Evolutionary conservation across 2,113 vertebrate genomes (phyloP), one percentile per base, ranked within the genome.

Genomic region (Panurus biarmicus): DNA sequence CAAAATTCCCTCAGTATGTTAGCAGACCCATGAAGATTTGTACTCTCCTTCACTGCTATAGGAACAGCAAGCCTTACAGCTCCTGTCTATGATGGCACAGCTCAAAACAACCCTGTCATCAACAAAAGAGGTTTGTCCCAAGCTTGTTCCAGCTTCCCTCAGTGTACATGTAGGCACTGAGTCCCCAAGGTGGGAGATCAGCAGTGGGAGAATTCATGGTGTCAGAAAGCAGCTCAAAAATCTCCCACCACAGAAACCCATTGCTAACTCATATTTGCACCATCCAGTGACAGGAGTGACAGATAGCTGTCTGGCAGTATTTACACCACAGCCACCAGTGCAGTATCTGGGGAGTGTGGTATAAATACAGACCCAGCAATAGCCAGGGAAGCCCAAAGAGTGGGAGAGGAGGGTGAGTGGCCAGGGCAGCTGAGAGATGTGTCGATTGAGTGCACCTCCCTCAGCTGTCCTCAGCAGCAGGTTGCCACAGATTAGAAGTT

Each of bases 301-400:
- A 28, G 36, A 73, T 22, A 33, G 47, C 75, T 92, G 76, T 54
- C 84, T 61, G 80, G 71, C 71, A 72, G 67, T 87, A 85, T 94
- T 94, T 90, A 84, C 84, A 84, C 85, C 36, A 6, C 74, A 44
- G 62, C 17, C 13, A 61, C 54, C 85, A 73, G 47, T n/a, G 78
- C 71, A 70, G 91, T 80, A 76, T 95, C 82, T 83, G 94, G 44
- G 85, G 58, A 89, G 35, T 0, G 11, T 0, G 3, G 85, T 79
- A 89, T 91, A 96, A 94, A 96, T 87, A 94, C 95, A 83, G 85
- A 83, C 6, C 5, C 4, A 76, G 47, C 6, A 2, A 83, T 40
- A 58, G 89, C 71, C 95, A 95, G 94, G 81, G 82, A 87, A 95
- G 87, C 89, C 93, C 87, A 80, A 54, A 48, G 87, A 47, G 58